A percentile compares a stretch with the other conserved stretches of the same genome.
These are phyloP conservation scores for Cassiopea andromeda DNA, from an alignment of 30 jellyfish, hydroid and myxozoan species.

Conservation along the genomic window DNA sequence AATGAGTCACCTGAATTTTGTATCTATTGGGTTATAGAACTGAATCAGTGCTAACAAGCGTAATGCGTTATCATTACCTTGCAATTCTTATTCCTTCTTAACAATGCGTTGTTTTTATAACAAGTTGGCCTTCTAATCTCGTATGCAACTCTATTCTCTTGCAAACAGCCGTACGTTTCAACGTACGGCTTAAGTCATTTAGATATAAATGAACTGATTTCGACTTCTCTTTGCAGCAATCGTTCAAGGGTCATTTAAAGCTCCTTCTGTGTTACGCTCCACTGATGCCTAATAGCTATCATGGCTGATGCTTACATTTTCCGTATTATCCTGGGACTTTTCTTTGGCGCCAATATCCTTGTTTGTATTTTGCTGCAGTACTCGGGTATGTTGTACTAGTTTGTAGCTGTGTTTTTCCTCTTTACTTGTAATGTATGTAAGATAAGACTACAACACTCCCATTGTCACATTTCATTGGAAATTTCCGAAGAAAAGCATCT, in stretches of 20 bases:
- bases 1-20: not conserved
- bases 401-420: not conserved
- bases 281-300: conserved; percentile 11
- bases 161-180: not conserved
- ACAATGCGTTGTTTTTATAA: not conserved
- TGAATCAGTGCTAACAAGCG: no score
- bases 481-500: no score
- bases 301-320: conserved; percentile 44
- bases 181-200: no score
- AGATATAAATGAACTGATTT: not conserved
- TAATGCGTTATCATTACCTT: no score
- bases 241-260: not conserved
- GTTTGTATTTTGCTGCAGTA: conserved; percentile 41
- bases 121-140: not conserved
- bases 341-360: conserved; percentile 20
- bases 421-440: no score
- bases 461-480: no score
- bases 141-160: not conserved
- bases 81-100: not conserved
- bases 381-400: conserved; percentile 27
- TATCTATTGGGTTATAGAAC: not conserved
- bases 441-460: no score
- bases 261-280: conserved; percentile 21
- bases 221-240: not conserved
- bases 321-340: conserved; percentile 15